Percentiles rank a stretch among this genome's conserved stretches.
Evolutionary conservation across 1,140 invertebrate species (phyloP).

Genomic region (Bombus ignitus): DNA sequence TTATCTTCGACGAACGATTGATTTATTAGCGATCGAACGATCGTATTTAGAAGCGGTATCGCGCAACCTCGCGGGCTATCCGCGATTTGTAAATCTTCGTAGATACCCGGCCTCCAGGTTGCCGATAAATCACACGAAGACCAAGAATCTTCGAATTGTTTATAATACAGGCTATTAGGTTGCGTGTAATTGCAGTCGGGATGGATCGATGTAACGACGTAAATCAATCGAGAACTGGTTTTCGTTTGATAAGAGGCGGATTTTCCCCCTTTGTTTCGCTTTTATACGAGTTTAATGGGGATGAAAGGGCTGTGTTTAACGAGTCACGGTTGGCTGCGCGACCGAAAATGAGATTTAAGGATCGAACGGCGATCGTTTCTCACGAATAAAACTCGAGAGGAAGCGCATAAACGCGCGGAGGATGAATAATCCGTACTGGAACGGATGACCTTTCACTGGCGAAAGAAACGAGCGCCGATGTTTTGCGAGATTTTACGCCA

Average conservation of each 20-base stretch:
- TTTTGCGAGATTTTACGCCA: not conserved
- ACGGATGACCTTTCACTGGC: not conserved
- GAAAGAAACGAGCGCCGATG: not conserved
- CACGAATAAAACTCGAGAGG: not conserved
- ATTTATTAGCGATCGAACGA: constrained; percentile 49
- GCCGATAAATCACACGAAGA: constrained; percentile 20
- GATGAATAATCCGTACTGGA: not conserved
- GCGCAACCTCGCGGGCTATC: constrained; percentile 27
- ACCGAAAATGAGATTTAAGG: not conserved
- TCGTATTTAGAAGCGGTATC: constrained; percentile 38
- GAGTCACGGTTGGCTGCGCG: not conserved
- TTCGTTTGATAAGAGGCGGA: constrained; percentile 5
- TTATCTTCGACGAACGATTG: constrained; percentile 50
- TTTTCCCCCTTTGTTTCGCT: not conserved
- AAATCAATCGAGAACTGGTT: constrained; percentile 39
- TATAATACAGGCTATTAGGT: constrained; percentile 58
- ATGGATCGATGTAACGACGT: constrained; percentile 32
- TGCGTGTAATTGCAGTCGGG: constrained; percentile 37
- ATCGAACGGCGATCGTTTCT: not conserved
- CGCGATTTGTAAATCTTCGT: constrained; percentile 33
- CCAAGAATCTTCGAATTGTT: constrained; percentile 50
- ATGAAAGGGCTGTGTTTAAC: not conserved
- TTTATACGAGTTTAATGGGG: not conserved
- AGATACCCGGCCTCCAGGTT: too few species aligned
- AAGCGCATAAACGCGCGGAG: not conserved